Percentiles rank a stretch among this genome's conserved stretches.
Evolutionary conservation across 2,113 vertebrate genomes (phyloP).

Genomic region (Megaleporinus macrocephalus): DNA sequence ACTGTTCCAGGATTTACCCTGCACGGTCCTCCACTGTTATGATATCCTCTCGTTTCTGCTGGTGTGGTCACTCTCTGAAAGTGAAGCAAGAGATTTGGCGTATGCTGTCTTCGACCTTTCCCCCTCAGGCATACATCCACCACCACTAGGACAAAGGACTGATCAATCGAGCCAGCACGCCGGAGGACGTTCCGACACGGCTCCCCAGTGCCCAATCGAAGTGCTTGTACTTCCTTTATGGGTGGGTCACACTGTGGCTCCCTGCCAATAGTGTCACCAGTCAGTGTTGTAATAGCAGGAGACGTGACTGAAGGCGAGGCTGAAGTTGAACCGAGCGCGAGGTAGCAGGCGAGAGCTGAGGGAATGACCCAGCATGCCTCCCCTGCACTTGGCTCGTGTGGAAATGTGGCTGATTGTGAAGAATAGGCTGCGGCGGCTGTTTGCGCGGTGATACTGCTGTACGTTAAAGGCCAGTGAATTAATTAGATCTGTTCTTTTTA

Average conservation of each 20-base stretch:
- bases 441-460: not conserved
- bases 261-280: slow-evolving; percentile 71
- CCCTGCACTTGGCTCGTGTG: not conserved
- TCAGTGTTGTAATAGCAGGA: slow-evolving; percentile 62
- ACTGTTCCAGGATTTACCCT: no score
- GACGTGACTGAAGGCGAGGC: slow-evolving; percentile 42
- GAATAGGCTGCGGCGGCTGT: not conserved
- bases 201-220: slow-evolving; percentile 70
- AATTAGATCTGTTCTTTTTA: not conserved
- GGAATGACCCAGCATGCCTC: slow-evolving; percentile 1
- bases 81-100: slow-evolving; percentile 6
- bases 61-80: not conserved
- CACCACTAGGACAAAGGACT: slow-evolving; percentile 56
- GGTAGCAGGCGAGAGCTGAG: not conserved
- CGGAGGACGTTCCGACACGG: slow-evolving; percentile 70
- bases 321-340: not conserved
- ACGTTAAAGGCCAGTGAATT: no score
- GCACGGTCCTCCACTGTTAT: no score
- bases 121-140: slow-evolving; percentile 61
- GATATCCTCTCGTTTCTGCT: no score
- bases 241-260: slow-evolving; percentile 66
- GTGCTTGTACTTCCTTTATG: slow-evolving; percentile 59
- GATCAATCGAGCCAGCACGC: slow-evolving; percentile 68
- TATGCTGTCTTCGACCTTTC: slow-evolving; percentile 33
- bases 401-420: not conserved